Base-by-base conservation (phyloP, 2,888 invertebrate genomes). In the Athrips mouffetella region DNA sequence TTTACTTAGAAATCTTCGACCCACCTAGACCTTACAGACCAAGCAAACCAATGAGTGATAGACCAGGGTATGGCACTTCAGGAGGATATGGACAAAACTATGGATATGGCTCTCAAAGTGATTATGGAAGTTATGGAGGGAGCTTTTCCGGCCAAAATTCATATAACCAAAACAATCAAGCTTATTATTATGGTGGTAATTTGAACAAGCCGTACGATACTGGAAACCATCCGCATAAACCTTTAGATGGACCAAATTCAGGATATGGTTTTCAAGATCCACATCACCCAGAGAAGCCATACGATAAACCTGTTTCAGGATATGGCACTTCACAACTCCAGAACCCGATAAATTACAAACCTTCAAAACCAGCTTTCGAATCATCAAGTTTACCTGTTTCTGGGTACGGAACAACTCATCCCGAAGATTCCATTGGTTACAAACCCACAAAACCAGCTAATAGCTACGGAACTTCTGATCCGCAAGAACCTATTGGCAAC, bases 1-100 rank as follows among this genome's bases (percentile, higher is more conserved):
- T 86, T 29, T 70, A 83, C 37, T 67, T 86, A 0, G 78, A 84
- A 68, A 87, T 87, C 16, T 59, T 72, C 31, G 87, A 87, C 48
- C 87, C 86, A 3, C 83, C 83, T 1, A 70, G 77, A 48, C 79
- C 79, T 3, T 80, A 78, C 27, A 68, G 63, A 27, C 77, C 66
- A 29, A 57, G 54, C 23, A 63, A 52, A 21, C 76, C 76, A 20
- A 52, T 58, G 0, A 50, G 47, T 16, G 61, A 68, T 27, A 67
- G 59, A 45, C 81, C 70, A 46, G 65, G 60, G 37, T 65, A 73
- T 51, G 71, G 69, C 51, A 52, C 46, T 3, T 62, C 63, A 45
- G 58, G 57, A 13, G 44, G 50, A 29, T 64, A 63, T 49, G 60
- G 62, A 23, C 63, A 61, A 45, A 59, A 61, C 52, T 67, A 64